These are phyloP conservation scores for Trachymyrmex septentrionalis DNA, from an alignment of 1,140 invertebrate species.

Conservation along the genomic window DNA sequence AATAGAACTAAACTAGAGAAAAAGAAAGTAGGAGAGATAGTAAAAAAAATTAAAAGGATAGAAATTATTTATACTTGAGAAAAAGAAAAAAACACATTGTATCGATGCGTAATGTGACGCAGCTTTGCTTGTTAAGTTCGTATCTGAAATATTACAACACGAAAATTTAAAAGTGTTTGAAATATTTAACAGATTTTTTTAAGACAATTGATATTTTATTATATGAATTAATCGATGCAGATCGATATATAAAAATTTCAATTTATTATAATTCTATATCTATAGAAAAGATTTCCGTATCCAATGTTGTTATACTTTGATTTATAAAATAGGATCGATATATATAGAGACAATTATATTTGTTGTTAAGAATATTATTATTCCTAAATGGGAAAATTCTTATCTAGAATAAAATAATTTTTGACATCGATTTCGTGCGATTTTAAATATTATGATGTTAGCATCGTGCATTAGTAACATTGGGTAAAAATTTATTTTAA, in stretches of 20 bases:
- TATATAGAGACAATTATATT: too few relatives aligned
- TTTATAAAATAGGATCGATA: too few relatives aligned
- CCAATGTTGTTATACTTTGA: too few relatives aligned
- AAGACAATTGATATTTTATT: too few relatives aligned
- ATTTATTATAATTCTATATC: background rate
- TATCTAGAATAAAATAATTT: too few relatives aligned
- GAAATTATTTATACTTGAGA: background rate
- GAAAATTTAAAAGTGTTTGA: constrained; percentile 52
- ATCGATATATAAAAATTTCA: background rate
- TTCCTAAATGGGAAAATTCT: too few relatives aligned
- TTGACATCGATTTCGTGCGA: too few relatives aligned
- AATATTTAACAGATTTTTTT: background rate
- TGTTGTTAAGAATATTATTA: too few relatives aligned
- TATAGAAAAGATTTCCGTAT: too few relatives aligned
- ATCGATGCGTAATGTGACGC: constrained; percentile 21
- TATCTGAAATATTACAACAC: constrained; percentile 27
- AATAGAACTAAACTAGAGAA: constrained; percentile 1
- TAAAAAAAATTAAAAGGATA: background rate
- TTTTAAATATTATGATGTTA: too few relatives aligned
- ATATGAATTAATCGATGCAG: background rate
- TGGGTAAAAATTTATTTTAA: too few relatives aligned
- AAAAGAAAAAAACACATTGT: background rate
- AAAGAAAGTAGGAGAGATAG: background rate
- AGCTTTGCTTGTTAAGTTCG: constrained; percentile 1
- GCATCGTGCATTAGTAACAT: too few relatives aligned